These are phyloP conservation scores for Xyliphius kryptos DNA, from an alignment of 2,113 vertebrate species.

Conservation along the genomic window DNA sequence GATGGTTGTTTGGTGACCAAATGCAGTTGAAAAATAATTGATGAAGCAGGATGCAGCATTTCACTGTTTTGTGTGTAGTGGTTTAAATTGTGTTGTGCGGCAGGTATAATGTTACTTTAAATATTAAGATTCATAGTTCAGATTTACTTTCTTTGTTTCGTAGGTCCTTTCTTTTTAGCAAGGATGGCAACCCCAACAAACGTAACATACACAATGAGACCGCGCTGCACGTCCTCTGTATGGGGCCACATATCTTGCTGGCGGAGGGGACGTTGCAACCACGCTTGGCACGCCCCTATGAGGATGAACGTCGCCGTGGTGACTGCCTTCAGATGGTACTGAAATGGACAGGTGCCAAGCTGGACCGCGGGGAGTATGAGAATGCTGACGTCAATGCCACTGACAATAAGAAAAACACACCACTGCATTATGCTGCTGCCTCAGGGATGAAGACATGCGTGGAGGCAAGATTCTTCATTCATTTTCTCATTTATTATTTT, in stretches of 20 bases:
- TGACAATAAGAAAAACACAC: slow-evolving; percentile 93
- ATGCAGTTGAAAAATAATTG: too few species aligned
- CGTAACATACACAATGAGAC: slow-evolving; percentile 95
- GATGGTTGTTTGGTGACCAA: too few species aligned
- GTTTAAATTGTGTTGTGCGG: too few species aligned
- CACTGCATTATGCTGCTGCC: slow-evolving; percentile 92
- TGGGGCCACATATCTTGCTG: slow-evolving; percentile 91
- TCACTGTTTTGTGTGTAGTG: too few species aligned
- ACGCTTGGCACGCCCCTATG: slow-evolving; percentile 75
- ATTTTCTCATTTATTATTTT: too few species aligned
- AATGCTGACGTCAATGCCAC: slow-evolving; percentile 81
- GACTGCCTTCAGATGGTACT: slow-evolving; percentile 89
- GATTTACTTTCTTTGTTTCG: neutral
- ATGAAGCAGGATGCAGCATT: too few species aligned
- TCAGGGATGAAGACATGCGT: slow-evolving; percentile 98
- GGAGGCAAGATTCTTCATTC: slow-evolving; percentile 70
- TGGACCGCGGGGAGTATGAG: slow-evolving; percentile 92
- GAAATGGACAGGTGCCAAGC: slow-evolving; percentile 92
- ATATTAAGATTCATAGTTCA: too few species aligned
- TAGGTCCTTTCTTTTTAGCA: slow-evolving; percentile 87
- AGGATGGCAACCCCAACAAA: slow-evolving; percentile 98
- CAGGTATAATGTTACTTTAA: too few species aligned
- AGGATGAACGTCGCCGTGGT: slow-evolving; percentile 82
- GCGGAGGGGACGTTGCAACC: slow-evolving; percentile 85
- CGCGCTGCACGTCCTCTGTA: slow-evolving; percentile 92